Evolutionary conservation across 2,797 vertebrate species (phyloP), one percentile per base, ranked within the genome.

Genomic region (Takifugu rubripes): DNA sequence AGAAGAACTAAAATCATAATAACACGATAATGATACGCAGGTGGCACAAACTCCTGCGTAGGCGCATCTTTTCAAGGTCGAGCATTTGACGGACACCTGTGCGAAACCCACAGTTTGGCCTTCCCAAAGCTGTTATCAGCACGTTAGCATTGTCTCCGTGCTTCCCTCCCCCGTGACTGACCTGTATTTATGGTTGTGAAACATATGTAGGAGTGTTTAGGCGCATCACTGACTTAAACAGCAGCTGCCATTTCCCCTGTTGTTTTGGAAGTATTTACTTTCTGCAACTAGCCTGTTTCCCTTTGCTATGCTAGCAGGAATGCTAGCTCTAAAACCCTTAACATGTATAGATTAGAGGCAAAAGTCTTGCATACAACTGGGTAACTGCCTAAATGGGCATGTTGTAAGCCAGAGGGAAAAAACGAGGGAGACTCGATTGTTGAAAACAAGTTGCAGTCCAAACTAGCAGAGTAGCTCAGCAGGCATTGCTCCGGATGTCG

Each of bases 401-500:
- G 10, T 10, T 33, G 31, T 33, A 33, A 33, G 31, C 21, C 21
- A 33, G 31, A 33, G 31, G 17, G 8, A 44, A 44, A 46, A 21
- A 46, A 7, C 3, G n/a, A 21, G 45, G 15, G 6, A 17, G n/a
- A 33, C 31, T 33, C 8, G 1, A 33, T 10, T 33, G 31, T 33
- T 16, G 43, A 17, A 44, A 44, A 44, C 6, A 17, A 44, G 36
- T 14, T 5, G 36, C 31, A 31, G 29, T 31, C 29, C 29, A 33
- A 33, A 33, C 31, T 10, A 33, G 31, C 49, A 56, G 42, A 59
- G 29, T 25, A 12, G 43, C 56, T 59, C 54, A 72, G 72, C 72
- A 53, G 67, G 62, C 55, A 42, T 44, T 0, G 43, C 70, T 65
- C 78, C 74, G 69, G 83, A 84, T 78, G 80, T 49, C 53, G 61